Conservation (phyloP, 2,888 invertebrate species). For the Harmothoe impar region DNA sequence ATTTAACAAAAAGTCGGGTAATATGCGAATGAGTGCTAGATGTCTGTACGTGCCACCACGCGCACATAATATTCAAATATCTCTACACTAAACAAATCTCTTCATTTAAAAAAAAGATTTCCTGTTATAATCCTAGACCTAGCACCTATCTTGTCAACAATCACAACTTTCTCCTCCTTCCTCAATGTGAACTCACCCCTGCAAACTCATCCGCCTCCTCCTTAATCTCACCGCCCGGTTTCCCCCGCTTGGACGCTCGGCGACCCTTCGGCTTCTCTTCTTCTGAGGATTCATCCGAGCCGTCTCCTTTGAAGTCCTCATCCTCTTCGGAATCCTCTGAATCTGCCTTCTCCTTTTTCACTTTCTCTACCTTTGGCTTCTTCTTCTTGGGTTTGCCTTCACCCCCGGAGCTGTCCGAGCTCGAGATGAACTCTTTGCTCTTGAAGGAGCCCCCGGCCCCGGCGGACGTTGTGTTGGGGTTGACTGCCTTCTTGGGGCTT, state of each 20-base stretch:
- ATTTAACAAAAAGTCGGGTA: too few species aligned
- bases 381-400: constrained; percentile 65
- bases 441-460: constrained; percentile 88
- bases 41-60: too few species aligned
- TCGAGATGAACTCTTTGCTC: constrained; percentile 95
- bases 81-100: too few species aligned
- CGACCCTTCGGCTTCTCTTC: constrained; percentile 17
- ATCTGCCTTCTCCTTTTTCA: constrained; percentile 83
- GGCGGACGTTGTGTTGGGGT: constrained; percentile 65
- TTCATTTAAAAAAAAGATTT: too few species aligned
- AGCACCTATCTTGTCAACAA: too few species aligned
- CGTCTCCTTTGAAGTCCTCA: constrained; percentile 84
- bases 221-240: constrained; percentile 28
- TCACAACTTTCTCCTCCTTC: too few species aligned
- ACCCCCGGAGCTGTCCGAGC: constrained; percentile 83
- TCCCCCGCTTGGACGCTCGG: not conserved
- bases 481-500: constrained; percentile 27
- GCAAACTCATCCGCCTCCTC: constrained; percentile 31
- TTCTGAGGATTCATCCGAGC: not conserved
- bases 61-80: too few species aligned
- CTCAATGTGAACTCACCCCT: not conserved
- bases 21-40: too few species aligned
- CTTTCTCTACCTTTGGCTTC: constrained; percentile 78
- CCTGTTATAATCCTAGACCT: too few species aligned
- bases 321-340: constrained; percentile 66